A percentile compares a stretch with the other conserved stretches of the same genome.
phyloP scores from a whole-genome alignment of 2,113 vertebrate species.

The Chinchilla lanigera region DNA sequence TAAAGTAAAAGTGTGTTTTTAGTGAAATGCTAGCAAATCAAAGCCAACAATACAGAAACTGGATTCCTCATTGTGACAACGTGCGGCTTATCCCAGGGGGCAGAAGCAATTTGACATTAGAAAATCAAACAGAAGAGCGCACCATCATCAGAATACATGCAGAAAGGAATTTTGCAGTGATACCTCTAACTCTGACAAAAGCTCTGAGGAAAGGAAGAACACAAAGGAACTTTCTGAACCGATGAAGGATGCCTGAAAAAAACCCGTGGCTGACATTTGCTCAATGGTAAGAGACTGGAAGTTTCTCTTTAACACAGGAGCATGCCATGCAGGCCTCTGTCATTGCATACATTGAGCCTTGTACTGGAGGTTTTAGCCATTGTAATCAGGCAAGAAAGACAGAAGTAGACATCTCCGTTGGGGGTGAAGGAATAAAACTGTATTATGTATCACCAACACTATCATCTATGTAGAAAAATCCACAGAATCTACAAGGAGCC shows the following conservation, averaged over 20 bases:
- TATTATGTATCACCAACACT: not conserved
- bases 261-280: not conserved
- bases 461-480: not conserved
- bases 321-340: not conserved
- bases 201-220: not conserved
- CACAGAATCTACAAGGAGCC: not conserved
- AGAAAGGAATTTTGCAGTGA: not conserved
- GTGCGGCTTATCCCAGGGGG: not conserved
- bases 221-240: not conserved
- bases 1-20: not conserved
- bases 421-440: not conserved
- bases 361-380: not conserved
- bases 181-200: not conserved
- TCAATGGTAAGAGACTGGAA: not conserved
- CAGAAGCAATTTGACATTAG: not conserved
- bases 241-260: not conserved
- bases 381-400: slow-evolving; percentile 23
- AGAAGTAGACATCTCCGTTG: not conserved
- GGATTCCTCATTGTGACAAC: not conserved
- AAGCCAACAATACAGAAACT: not conserved
- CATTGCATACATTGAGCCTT: not conserved
- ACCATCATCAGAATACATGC: not conserved
- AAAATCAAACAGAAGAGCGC: not conserved
- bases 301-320: not conserved
- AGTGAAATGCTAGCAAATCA: not conserved